Evolutionary conservation across 2,888 invertebrate genomes (phyloP).

Genomic region (Nephrotoma appendiculata): DNA sequence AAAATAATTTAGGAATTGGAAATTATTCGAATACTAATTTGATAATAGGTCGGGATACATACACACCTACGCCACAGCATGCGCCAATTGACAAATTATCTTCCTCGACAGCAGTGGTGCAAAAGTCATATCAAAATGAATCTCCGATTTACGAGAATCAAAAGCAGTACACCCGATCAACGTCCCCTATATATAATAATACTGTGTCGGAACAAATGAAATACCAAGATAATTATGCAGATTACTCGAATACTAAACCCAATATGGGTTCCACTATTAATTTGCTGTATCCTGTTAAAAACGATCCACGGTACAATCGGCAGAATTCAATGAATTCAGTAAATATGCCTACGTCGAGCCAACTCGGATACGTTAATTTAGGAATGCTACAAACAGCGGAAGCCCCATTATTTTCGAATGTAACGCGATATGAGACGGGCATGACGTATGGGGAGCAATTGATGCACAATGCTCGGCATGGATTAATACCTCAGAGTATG

Average conservation of each 20-base stretch:
- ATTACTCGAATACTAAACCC: neutral
- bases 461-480: slow-evolving; percentile 40
- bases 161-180: slow-evolving; percentile 29
- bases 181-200: slow-evolving; percentile 41
- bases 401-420: slow-evolving; percentile 18
- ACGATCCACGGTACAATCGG: neutral
- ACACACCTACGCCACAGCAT: neutral
- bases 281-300: slow-evolving; percentile 6
- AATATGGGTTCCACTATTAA: neutral
- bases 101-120: neutral
- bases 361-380: slow-evolving; percentile 6
- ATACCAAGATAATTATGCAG: slow-evolving; percentile 9
- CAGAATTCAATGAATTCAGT: slow-evolving; percentile 1
- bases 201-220: slow-evolving; percentile 28
- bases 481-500: slow-evolving; percentile 39
- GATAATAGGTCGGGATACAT: neutral
- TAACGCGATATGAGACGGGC: slow-evolving; percentile 27
- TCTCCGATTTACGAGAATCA: slow-evolving; percentile 43
- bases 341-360: neutral
- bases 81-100: neutral
- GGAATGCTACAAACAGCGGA: slow-evolving; percentile 15
- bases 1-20: slow-evolving; percentile 5
- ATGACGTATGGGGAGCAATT: slow-evolving; percentile 38
- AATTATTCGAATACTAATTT: slow-evolving; percentile 9
- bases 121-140: slow-evolving; percentile 21